These are phyloP conservation scores for Oryzias celebensis DNA, from an alignment of 2,113 vertebrate species.

Conservation along the genomic window DNA sequence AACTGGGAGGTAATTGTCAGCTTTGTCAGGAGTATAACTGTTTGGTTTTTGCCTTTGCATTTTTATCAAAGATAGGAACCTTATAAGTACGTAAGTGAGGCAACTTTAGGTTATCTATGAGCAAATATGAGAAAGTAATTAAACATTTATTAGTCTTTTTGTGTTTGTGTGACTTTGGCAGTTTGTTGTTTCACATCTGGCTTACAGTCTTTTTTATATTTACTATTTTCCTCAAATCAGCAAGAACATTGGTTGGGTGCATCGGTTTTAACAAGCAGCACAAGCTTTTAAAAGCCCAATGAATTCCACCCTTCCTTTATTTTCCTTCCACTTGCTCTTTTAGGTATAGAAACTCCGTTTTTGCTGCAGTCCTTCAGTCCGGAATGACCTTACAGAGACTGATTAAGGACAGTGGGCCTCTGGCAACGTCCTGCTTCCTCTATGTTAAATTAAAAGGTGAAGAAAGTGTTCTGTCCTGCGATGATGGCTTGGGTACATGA, in stretches of 20 bases:
- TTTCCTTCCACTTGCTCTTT: constrained; percentile 53
- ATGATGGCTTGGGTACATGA: constrained; percentile 64
- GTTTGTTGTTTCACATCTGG: background rate
- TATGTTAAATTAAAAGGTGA: constrained; percentile 79
- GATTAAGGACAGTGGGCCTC: constrained; percentile 72
- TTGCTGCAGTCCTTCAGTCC: constrained; percentile 49
- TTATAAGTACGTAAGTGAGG: too few species aligned
- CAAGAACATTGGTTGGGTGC: constrained; percentile 6
- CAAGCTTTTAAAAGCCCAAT: constrained; percentile 63
- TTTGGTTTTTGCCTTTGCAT: too few species aligned
- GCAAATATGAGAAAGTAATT: too few species aligned
- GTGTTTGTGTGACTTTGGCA: too few species aligned
- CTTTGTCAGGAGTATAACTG: too few species aligned
- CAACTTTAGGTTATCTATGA: too few species aligned
- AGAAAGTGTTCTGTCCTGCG: constrained; percentile 73
- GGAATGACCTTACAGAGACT: constrained; percentile 72
- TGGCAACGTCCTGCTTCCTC: constrained; percentile 71
- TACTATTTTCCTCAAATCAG: constrained; percentile 6
- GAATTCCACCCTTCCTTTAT: constrained; percentile 39
- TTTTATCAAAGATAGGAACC: too few species aligned
- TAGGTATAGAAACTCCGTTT: constrained; percentile 48
- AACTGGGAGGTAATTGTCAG: too few species aligned
- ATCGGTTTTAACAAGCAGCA: constrained; percentile 28
- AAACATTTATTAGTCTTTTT: too few species aligned
- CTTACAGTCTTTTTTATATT: constrained; percentile 2